Conservation (phyloP, 2,888 invertebrate genomes). For the Craniophora ligustri region DNA sequence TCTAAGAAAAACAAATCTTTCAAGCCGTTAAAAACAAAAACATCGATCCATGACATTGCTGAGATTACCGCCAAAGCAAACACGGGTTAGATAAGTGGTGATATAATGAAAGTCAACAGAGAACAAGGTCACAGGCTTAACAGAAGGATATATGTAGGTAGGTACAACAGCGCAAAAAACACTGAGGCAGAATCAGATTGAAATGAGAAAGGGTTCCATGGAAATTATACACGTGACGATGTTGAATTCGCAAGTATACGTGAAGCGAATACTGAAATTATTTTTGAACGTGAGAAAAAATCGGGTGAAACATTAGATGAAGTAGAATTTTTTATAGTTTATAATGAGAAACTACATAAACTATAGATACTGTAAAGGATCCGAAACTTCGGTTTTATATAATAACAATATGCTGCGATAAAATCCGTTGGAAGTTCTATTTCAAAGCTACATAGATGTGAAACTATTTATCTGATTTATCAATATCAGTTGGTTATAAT, state of each 20-base stretch:
- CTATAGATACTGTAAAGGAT: too few relatives aligned
- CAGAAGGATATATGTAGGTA: constrained; percentile 52
- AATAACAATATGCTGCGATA: too few relatives aligned
- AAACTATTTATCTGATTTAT: too few relatives aligned
- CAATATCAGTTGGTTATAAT: too few relatives aligned
- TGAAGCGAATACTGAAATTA: constrained; percentile 25
- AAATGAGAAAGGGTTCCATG: constrained; percentile 46
- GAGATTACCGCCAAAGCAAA: constrained; percentile 15
- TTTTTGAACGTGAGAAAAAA: constrained; percentile 33
- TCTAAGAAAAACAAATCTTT: not conserved
- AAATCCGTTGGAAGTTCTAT: too few relatives aligned
- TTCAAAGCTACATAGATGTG: too few relatives aligned
- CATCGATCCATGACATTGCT: not conserved
- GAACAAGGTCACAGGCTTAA: constrained; percentile 60
- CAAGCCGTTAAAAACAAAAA: not conserved
- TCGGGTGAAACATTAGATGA: not conserved
- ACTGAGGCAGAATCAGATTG: constrained; percentile 42
- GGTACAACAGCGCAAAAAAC: constrained; percentile 47
- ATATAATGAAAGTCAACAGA: constrained; percentile 60
- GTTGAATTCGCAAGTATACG: constrained; percentile 40
- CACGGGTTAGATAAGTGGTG: constrained; percentile 15
- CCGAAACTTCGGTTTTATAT: too few relatives aligned
- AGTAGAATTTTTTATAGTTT: constrained; percentile 3
- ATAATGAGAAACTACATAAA: too few relatives aligned
- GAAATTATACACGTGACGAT: constrained; percentile 43